Evolutionary conservation across 2,888 invertebrate genomes (phyloP), one percentile per base, ranked within the genome.

Genomic region (Atethmia centrago): DNA sequence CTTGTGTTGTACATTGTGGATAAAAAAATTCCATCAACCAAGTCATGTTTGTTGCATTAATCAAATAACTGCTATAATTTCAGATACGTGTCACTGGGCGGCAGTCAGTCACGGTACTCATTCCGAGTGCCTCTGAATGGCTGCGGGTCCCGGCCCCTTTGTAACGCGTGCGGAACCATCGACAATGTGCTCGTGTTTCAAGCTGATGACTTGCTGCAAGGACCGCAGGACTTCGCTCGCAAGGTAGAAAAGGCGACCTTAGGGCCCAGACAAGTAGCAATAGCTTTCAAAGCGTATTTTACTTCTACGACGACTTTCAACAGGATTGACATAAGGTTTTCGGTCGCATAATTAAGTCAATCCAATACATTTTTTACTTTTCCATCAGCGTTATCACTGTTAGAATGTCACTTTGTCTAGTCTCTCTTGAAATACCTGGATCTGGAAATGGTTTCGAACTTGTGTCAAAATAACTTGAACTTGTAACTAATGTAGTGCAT

Each of bases 141-240:
- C 53, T 97, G 97, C 85, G 97, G 97, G 4, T 97, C 97, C 61
- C 94, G 97, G 40, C 97, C 97, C 0, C 96, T 97, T 0, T 97
- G 97, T 88, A 95, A 97, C 19, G 96, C 97, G 2, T 97, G 97
- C 80, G 96, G 97, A 25, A 97, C 97, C 45, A 93, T 97, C 65
- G 97, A 97, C 92, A 97, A 97, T 83, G 96, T 97, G 36, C 96
- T 97, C 12, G 96, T 98, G 75, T 97, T 98, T 88, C 98, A 98
- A 91, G 96, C 97, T 67, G 97, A 98, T 85, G 97, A 97, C 85
- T 94, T 96, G 71, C 96, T 97, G 28, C 97, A 97, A 90, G 97
- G 97, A 86, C 93, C 97, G 28, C 96, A 96, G 93, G 98, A 98
- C 90, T 97, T 97, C 59, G 97, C 98, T 0, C 95, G 97, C 83